phyloP scores from a whole-genome alignment of 2,888 invertebrate genomes.

The Mesorhabditis sp. region DNA sequence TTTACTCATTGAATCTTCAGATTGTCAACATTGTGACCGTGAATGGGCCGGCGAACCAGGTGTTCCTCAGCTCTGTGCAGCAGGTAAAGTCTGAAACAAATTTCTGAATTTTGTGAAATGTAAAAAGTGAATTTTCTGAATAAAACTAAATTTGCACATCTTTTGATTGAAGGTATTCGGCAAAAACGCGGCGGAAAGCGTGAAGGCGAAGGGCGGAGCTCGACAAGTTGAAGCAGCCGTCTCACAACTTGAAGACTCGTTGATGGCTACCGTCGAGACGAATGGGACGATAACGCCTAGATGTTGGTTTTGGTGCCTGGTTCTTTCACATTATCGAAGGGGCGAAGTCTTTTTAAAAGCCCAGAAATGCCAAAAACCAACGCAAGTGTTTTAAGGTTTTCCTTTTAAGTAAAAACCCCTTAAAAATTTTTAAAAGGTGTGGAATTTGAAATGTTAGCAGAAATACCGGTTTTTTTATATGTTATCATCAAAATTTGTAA shows the following conservation, averaged over 20 bases:
- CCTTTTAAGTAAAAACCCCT: no score
- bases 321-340: no score
- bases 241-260: constrained; percentile 47
- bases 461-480: no score
- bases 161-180: constrained; percentile 38
- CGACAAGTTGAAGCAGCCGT: constrained; percentile 37
- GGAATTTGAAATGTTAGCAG: no score
- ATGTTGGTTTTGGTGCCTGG: not conserved
- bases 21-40: constrained; percentile 68
- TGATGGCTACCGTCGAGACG: constrained; percentile 33
- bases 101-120: not conserved
- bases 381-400: no score
- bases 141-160: not conserved
- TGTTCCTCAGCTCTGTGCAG: constrained; percentile 68
- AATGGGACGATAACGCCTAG: constrained; percentile 7
- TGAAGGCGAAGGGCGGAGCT: constrained; percentile 53
- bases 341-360: no score
- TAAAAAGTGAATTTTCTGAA: constrained; percentile 8
- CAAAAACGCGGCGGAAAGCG: constrained; percentile 60
- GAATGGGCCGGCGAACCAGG: constrained; percentile 65
- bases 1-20: not conserved
- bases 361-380: no score
- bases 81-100: constrained; percentile 61
- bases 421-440: no score
- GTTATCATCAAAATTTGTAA: no score